Evolutionary conservation across 2,113 vertebrate genomes (phyloP).

Genomic region (Prionailurus bengalensis): DNA sequence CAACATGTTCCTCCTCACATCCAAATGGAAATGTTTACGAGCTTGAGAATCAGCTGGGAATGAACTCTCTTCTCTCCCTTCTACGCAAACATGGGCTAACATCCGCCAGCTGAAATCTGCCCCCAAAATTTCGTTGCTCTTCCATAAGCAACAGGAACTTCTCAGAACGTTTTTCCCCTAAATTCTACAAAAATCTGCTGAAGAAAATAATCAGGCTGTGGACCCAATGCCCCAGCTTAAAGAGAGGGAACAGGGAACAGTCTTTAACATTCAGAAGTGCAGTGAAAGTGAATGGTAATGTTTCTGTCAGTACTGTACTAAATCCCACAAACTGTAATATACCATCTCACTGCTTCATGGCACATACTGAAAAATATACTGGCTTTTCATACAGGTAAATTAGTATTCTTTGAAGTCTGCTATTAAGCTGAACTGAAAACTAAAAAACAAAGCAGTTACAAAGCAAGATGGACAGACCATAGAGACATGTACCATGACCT

Average conservation of each 20-base stretch:
- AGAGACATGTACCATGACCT: not conserved
- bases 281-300: not conserved
- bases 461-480: not conserved
- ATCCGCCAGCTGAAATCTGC: not conserved
- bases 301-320: not conserved
- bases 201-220: not conserved
- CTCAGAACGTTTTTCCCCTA: not conserved
- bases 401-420: not conserved
- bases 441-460: not conserved
- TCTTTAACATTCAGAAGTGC: not conserved
- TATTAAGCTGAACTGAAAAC: not conserved
- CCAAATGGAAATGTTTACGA: constrained; percentile 56
- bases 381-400: not conserved
- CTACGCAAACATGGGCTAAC: not conserved
- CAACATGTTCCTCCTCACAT: not conserved
- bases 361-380: not conserved
- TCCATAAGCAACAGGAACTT: constrained; percentile 51
- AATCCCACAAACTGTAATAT: not conserved
- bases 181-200: not conserved
- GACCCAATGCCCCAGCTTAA: not conserved
- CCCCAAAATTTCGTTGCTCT: not conserved
- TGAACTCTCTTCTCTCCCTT: not conserved
- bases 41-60: not conserved
- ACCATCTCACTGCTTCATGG: not conserved
- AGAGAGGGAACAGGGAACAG: not conserved